phyloP scores from a whole-genome alignment of 2,888 invertebrate species.

The Habrosyne pyritoides region DNA sequence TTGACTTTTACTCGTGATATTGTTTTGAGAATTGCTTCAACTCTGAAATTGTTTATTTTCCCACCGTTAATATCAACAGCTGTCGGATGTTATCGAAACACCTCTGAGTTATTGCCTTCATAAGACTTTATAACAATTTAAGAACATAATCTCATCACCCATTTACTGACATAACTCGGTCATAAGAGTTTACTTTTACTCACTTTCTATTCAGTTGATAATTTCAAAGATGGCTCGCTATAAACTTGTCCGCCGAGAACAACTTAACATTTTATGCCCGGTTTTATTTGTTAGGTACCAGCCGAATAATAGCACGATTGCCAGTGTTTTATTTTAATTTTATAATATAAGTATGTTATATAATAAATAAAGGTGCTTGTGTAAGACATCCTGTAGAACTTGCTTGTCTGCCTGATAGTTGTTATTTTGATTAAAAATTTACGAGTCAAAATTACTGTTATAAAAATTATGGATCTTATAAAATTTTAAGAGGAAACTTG shows the following conservation, averaged over 20 bases:
- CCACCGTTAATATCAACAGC: neutral
- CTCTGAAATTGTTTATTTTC: neutral
- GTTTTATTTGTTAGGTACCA: neutral
- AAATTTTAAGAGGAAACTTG: too few species aligned
- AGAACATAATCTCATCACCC: neutral
- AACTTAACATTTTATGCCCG: neutral
- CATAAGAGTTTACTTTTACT: conserved; percentile 28
- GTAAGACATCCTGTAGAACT: too few species aligned
- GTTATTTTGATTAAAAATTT: too few species aligned
- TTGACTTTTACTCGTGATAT: too few species aligned
- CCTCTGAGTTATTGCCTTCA: neutral
- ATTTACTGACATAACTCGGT: conserved; percentile 12
- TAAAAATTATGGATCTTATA: too few species aligned
- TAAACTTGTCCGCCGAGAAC: conserved; percentile 15
- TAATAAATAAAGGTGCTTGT: neutral
- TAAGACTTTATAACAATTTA: neutral
- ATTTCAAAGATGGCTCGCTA: neutral
- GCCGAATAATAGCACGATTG: neutral
- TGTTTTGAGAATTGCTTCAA: neutral
- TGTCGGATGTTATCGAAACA: conserved; percentile 7
- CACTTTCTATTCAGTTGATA: conserved; percentile 36
- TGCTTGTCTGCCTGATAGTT: neutral
- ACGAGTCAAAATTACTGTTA: too few species aligned
- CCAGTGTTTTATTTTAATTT: neutral
- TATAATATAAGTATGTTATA: neutral